A percentile compares a stretch with the other conserved stretches of the same genome.
Conservation (phyloP, 1,140 invertebrate species). For the Drosophila funebris region DNA sequence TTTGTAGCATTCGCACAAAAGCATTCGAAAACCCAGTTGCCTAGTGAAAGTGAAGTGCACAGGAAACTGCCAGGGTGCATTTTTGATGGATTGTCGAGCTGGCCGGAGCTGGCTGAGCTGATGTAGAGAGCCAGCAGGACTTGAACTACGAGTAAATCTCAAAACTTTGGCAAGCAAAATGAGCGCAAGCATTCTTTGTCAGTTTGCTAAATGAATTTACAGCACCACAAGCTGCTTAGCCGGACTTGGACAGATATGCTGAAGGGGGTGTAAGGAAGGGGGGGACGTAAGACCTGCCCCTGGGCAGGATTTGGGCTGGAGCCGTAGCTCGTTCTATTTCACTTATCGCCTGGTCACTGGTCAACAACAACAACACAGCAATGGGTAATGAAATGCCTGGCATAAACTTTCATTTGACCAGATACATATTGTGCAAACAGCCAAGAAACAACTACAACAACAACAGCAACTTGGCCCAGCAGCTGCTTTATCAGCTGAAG, state of each 20-base stretch:
- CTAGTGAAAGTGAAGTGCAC: constrained; percentile 21
- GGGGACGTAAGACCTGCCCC: constrained; percentile 18
- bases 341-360: constrained; percentile 70
- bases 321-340: constrained; percentile 67
- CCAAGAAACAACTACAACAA: constrained; percentile 7
- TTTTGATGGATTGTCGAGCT: constrained; percentile 51
- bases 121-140: constrained; percentile 5
- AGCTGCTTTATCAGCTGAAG: constrained; percentile 43
- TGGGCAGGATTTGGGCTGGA: constrained; percentile 36
- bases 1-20: constrained; percentile 43
- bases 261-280: background rate
- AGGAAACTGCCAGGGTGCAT: constrained; percentile 4
- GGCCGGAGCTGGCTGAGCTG: background rate
- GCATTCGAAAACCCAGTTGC: constrained; percentile 28
- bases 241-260: background rate
- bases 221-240: constrained; percentile 54
- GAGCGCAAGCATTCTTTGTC: constrained; percentile 52
- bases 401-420: constrained; percentile 75
- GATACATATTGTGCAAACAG: constrained; percentile 34
- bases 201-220: constrained; percentile 62
- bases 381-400: constrained; percentile 58
- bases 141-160: constrained; percentile 42
- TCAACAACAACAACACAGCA: constrained; percentile 46
- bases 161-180: constrained; percentile 49
- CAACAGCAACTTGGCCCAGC: constrained; percentile 17